These are phyloP conservation scores for Ericerus pela DNA, from an alignment of 1,140 invertebrate species.

Conservation along the genomic window DNA sequence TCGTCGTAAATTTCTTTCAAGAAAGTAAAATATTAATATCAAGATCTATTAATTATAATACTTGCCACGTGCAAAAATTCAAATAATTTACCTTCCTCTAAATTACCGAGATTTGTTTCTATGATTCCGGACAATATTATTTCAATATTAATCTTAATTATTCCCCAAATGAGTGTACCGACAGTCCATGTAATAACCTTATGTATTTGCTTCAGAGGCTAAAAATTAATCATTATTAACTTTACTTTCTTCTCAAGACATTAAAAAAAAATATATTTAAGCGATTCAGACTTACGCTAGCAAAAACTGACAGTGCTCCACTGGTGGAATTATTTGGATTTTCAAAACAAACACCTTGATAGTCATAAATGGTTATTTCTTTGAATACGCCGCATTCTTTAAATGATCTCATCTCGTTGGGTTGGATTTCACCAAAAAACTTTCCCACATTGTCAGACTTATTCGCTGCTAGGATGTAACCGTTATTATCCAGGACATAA, in stretches of 20 bases:
- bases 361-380: conserved; percentile 63
- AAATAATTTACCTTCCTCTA: not conserved
- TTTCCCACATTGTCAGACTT: conserved; percentile 53
- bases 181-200: conserved; percentile 30
- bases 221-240: not conserved
- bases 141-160: conserved; percentile 28
- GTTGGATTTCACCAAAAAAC: conserved; percentile 74
- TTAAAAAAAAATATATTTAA: not conserved
- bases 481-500: conserved; percentile 82
- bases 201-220: conserved; percentile 31
- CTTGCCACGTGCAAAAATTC: not conserved
- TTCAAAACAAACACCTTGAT: conserved; percentile 74
- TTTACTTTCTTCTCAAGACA: not conserved
- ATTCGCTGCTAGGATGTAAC: conserved; percentile 66
- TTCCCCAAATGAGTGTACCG: conserved; percentile 29
- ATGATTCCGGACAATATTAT: not conserved
- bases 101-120: not conserved
- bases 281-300: conserved; percentile 41
- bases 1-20: not conserved
- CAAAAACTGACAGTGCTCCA: conserved; percentile 37
- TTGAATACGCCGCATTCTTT: conserved; percentile 46
- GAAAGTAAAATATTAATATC: not conserved
- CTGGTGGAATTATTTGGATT: conserved; percentile 29
- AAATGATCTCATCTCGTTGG: conserved; percentile 53
- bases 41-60: not conserved